Conservation (phyloP, 1,140 invertebrate genomes). For the Drosophila ananassae region DNA sequence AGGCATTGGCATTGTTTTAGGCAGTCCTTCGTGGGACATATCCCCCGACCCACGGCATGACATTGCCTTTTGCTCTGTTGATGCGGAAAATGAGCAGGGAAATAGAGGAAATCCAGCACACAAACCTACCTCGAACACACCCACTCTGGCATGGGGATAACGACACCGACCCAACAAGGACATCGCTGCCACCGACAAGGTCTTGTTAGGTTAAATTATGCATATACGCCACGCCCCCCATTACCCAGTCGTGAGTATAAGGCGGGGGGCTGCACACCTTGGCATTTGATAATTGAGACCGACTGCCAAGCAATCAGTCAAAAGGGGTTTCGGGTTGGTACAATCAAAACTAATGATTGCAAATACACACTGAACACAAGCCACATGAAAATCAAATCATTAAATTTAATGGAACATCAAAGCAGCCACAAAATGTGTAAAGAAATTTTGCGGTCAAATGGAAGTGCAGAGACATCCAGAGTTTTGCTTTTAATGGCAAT, state of each 20-base stretch:
- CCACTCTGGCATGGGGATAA: conserved; percentile 21
- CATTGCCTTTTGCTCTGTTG: conserved; percentile 72
- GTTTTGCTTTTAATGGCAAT: conserved; percentile 8
- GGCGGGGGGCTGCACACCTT: conserved; percentile 42
- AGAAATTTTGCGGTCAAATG: conserved; percentile 34
- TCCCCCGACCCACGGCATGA: conserved; percentile 30
- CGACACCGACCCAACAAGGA: conserved; percentile 58
- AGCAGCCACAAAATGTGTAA: conserved; percentile 20
- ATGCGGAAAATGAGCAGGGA: conserved; percentile 78
- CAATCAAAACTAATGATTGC: conserved; percentile 32
- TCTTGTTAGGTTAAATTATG: conserved; percentile 80
- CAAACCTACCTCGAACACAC: conserved; percentile 7
- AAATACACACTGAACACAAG: conserved; percentile 8
- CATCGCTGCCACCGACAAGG: conserved; percentile 60
- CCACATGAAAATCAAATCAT: conserved; percentile 25
- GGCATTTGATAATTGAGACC: conserved; percentile 50
- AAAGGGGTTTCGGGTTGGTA: not conserved
- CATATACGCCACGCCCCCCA: conserved; percentile 62
- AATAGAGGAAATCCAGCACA: conserved; percentile 53
- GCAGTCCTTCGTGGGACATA: conserved; percentile 39
- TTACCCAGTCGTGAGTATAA: conserved; percentile 15
- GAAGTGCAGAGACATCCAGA: conserved; percentile 9
- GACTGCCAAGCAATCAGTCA: conserved; percentile 15
- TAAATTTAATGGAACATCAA: conserved; percentile 29
- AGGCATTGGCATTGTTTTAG: conserved; percentile 54